These are phyloP conservation scores for Lasius platythorax DNA, from an alignment of 2,888 invertebrate genomes.

Conservation along the genomic window DNA sequence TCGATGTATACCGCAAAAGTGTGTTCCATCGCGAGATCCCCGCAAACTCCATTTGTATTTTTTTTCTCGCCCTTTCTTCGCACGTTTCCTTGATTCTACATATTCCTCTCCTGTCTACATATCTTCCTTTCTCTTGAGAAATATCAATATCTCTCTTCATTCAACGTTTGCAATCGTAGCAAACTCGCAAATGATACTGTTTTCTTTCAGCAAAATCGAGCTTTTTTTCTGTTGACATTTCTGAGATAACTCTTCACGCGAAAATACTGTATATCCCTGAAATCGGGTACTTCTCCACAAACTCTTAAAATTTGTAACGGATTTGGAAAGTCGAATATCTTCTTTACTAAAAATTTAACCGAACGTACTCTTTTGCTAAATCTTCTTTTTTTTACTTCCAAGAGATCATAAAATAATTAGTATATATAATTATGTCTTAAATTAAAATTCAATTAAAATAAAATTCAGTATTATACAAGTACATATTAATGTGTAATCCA, in stretches of 20 bases:
- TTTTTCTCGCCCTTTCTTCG: not conserved
- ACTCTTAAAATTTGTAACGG: not conserved
- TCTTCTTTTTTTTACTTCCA: not conserved
- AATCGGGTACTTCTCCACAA: not conserved
- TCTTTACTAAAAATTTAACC: constrained; percentile 2
- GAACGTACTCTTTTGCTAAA: not conserved
- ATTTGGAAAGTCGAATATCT: not conserved
- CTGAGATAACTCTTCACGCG: not conserved
- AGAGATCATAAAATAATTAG: not conserved
- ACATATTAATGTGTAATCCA: not conserved
- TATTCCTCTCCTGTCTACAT: not conserved
- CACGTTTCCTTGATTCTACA: not conserved
- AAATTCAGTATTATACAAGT: not conserved
- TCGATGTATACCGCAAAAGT: constrained; percentile 10
- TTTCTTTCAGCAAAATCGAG: constrained; percentile 21
- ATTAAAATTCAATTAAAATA: constrained; percentile 18
- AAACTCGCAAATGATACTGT: not conserved
- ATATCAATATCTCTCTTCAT: not conserved
- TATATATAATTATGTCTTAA: not conserved
- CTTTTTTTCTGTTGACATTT: constrained; percentile 1
- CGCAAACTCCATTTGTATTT: constrained; percentile 24
- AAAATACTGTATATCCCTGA: constrained; percentile 7
- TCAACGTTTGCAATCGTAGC: not conserved
- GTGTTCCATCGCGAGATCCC: constrained; percentile 23
- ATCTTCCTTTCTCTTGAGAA: not conserved